phyloP scores from a whole-genome alignment of 35 echinoderm and acorn worm genomes.

The Strongylocentrotus purpuratus region DNA sequence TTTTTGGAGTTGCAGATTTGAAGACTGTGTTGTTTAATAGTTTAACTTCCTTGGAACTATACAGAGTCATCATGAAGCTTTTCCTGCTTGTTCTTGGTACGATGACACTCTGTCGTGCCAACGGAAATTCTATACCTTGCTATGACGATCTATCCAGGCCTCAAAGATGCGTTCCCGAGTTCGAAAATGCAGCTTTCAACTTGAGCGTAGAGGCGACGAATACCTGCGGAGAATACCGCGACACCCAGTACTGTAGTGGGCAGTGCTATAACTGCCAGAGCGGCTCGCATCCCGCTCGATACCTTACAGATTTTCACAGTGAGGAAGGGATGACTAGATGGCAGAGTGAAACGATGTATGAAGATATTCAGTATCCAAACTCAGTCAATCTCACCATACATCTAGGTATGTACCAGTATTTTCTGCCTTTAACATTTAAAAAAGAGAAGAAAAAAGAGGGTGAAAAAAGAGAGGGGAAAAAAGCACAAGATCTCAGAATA shows the following conservation, averaged over 20 bases:
- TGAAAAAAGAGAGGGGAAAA: neutral
- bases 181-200: conserved; percentile 96
- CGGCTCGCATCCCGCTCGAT: conserved; percentile 67
- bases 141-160: conserved; percentile 69
- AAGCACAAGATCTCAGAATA: too few species aligned
- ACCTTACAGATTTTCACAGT: conserved; percentile 92
- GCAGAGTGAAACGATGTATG: conserved; percentile 96
- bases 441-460: neutral
- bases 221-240: conserved; percentile 73
- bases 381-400: conserved; percentile 90
- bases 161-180: conserved; percentile 91
- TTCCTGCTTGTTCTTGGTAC: conserved; percentile 13
- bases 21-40: too few species aligned
- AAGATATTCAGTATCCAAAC: conserved; percentile 76
- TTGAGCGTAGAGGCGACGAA: conserved; percentile 84
- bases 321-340: conserved; percentile 89
- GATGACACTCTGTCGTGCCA: neutral
- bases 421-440: neutral
- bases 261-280: conserved; percentile 52
- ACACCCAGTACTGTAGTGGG: conserved; percentile 63
- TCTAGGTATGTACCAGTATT: conserved; percentile 68
- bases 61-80: conserved; percentile 14
- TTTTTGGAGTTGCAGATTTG: too few species aligned
- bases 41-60: neutral
- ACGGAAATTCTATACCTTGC: conserved; percentile 77